These are phyloP conservation scores for Daboia siamensis DNA, from an alignment of 2,113 vertebrate species.

Conservation along the genomic window DNA sequence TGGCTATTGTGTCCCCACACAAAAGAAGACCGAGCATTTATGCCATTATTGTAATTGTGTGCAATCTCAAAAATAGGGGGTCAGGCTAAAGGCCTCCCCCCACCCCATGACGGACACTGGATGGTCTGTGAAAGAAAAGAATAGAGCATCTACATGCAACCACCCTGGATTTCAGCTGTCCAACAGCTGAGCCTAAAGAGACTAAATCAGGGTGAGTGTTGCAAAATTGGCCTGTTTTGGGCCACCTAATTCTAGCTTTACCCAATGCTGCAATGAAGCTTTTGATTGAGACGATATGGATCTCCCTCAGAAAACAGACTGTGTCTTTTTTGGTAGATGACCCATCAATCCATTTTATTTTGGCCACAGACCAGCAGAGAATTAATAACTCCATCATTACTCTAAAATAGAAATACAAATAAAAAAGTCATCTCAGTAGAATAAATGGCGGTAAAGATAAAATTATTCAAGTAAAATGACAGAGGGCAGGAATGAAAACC, in stretches of 20 bases:
- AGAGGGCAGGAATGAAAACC: not conserved
- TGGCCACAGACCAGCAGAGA: not conserved
- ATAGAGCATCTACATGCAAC: not conserved
- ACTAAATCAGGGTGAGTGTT: not conserved
- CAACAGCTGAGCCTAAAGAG: not conserved
- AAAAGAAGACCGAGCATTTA: not conserved
- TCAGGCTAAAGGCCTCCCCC: not conserved
- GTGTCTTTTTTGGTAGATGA: not conserved
- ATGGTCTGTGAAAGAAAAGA: not conserved
- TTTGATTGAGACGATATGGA: not conserved
- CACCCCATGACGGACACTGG: not conserved
- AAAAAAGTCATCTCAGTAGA: not conserved
- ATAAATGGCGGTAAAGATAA: not conserved
- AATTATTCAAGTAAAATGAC: not conserved
- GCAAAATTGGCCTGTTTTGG: not conserved
- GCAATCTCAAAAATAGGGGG: not conserved
- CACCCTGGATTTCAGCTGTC: not conserved
- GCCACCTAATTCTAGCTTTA: not conserved
- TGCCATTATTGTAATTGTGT: not conserved
- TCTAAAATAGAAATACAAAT: not conserved
- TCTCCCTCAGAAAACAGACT: not conserved
- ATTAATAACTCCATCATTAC: not conserved
- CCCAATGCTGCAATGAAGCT: not conserved
- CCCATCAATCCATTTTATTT: not conserved
- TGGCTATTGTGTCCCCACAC: not conserved